Evolutionary conservation across 2,113 vertebrate species (phyloP).

Genomic region (Orcinus orca): DNA sequence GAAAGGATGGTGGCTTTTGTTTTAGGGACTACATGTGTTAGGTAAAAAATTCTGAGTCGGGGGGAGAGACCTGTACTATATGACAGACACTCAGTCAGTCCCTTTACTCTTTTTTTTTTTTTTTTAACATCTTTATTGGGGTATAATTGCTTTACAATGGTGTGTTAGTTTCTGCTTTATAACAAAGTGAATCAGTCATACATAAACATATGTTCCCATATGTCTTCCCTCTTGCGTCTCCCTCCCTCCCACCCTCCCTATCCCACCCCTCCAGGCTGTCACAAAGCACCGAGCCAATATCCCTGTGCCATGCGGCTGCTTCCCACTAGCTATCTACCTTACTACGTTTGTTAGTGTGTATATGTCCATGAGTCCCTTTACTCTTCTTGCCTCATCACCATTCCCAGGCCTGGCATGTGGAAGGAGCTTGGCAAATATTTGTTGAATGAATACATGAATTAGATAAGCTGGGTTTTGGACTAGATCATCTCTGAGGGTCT

Average conservation of each 20-base stretch:
- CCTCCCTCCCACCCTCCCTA: too few relatives aligned
- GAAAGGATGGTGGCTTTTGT: conserved; percentile 15
- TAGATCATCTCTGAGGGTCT: conserved; percentile 43
- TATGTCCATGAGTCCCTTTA: background rate
- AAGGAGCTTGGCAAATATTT: conserved; percentile 53
- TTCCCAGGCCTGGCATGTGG: background rate
- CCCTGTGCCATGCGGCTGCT: too few relatives aligned
- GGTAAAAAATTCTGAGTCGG: background rate
- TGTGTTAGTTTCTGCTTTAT: too few relatives aligned
- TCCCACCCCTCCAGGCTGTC: too few relatives aligned
- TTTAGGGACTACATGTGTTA: background rate
- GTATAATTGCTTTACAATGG: too few relatives aligned
- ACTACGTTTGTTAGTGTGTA: too few relatives aligned
- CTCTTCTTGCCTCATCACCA: background rate
- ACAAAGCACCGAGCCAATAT: too few relatives aligned
- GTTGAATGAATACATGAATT: conserved; percentile 54
- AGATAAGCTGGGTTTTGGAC: conserved; percentile 57
- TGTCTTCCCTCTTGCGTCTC: too few relatives aligned
- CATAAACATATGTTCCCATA: too few relatives aligned
- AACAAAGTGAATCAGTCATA: too few relatives aligned
- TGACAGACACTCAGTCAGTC: background rate
- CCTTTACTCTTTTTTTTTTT: background rate
- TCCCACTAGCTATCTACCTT: too few relatives aligned
- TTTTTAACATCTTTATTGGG: too few relatives aligned
- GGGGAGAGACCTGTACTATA: background rate